Base-by-base conservation (phyloP, 2,797 vertebrate species). In the Percopsis omiscomaycus region DNA sequence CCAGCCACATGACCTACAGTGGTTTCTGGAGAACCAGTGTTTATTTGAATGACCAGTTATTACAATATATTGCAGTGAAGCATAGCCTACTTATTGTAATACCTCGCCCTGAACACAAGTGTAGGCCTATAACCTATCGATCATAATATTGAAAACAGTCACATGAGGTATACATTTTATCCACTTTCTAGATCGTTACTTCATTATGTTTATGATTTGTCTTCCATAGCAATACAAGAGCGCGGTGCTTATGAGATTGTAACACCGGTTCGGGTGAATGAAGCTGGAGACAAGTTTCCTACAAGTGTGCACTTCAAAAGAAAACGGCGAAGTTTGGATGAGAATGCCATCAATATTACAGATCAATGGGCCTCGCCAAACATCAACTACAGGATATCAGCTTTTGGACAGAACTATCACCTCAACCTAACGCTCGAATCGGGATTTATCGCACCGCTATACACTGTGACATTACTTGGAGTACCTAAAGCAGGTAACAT, bases 401-500 rank as follows among this genome's bases (percentile, higher is more conserved):
- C 95, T 71, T 99, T 98, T 73, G 98, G 97, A 79, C 94, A 93
- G 85, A 92, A 93, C 78, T 99, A 94, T 77, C 88, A 96, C 85
- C 94, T 98, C 84, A 98, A 98, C 88, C 95, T 98, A 70, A 96
- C 95, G 63, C 93, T 94, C 75, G 94, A 96, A 58, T 92, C 95
- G 70, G 95, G 93, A 92, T 99, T 99, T 94, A 96, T 99, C 80
- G 97, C 96, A 57, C 96, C 97, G 13, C 89, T 92, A 60, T 98
- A 98, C 88, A 98, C 95, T 63, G 95, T 98, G 89, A 95, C 94
- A 69, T 77, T 96, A 72, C 87, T 97, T 3, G 96, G 96, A 87
- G 87, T 89, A 75, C 92, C 92, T 32, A 85, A 80, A 69, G 84
- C 85, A 79, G 82, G 79, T 45, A 93, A 96, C 72, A 81, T 91